A percentile compares a stretch with the other conserved stretches of the same genome.
Evolutionary conservation across 1,140 invertebrate species (phyloP).

Genomic region (Drosophila ohnishii): DNA sequence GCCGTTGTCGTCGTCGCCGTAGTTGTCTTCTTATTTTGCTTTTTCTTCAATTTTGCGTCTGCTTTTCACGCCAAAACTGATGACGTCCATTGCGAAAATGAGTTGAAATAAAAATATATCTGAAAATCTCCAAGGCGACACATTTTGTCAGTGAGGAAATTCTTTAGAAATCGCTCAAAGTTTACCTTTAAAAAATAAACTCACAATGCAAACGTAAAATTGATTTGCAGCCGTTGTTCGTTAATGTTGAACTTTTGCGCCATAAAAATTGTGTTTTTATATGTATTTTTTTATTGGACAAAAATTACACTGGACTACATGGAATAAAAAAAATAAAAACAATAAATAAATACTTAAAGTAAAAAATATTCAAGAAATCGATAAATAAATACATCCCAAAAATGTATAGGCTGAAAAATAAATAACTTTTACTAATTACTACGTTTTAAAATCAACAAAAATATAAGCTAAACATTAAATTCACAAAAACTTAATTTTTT

Average conservation of each 20-base stretch:
- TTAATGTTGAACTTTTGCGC: neutral
- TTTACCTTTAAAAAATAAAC: constrained; percentile 5
- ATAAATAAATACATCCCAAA: neutral
- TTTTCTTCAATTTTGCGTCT: constrained; percentile 40
- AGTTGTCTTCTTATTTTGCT: neutral
- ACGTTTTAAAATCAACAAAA: too few relatives aligned
- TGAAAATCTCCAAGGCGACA: constrained; percentile 30
- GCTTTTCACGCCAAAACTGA: constrained; percentile 38
- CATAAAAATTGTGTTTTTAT: constrained; percentile 19
- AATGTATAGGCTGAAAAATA: too few relatives aligned
- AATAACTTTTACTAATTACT: too few relatives aligned
- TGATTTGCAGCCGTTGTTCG: constrained; percentile 17
- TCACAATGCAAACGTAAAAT: constrained; percentile 19
- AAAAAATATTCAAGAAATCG: neutral
- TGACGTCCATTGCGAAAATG: constrained; percentile 57
- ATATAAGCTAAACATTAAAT: too few relatives aligned
- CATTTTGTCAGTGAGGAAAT: constrained; percentile 23
- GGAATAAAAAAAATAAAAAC: too few relatives aligned
- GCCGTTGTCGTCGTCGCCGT: neutral
- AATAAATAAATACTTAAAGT: neutral
- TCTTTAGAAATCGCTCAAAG: constrained; percentile 12
- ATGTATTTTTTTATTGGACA: neutral
- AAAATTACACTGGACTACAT: neutral
- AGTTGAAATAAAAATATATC: constrained; percentile 22
- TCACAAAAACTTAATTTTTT: too few relatives aligned